These are phyloP conservation scores for Hydractinia symbiolongicarpus DNA, from an alignment of 30 jellyfish, hydroid and myxozoan species.

Conservation along the genomic window DNA sequence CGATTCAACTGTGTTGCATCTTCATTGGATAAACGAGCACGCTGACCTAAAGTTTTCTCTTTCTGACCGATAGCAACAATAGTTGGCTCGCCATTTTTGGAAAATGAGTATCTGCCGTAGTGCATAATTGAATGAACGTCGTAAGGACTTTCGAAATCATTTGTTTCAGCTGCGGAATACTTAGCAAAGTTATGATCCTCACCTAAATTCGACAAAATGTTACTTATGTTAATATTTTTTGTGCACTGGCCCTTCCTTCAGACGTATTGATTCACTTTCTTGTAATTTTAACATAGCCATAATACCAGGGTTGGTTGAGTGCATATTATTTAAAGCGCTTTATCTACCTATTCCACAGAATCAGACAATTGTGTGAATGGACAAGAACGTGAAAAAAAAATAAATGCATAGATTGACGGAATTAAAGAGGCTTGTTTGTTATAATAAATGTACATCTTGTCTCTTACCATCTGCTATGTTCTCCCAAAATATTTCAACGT, in stretches of 20 bases:
- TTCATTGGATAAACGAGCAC: constrained; percentile 26
- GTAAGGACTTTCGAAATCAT: constrained; percentile 21
- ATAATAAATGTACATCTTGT: too few species aligned
- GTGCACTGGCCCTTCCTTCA: too few species aligned
- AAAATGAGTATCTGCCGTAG: constrained; percentile 52
- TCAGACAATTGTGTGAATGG: too few species aligned
- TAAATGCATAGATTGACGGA: too few species aligned
- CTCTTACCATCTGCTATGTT: constrained; percentile 43
- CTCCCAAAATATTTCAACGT: constrained; percentile 80
- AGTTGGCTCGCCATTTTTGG: constrained; percentile 63
- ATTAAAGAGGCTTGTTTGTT: too few species aligned
- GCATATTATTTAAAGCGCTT: too few species aligned
- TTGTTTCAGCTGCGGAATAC: constrained; percentile 32
- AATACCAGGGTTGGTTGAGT: too few species aligned
- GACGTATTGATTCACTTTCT: background rate
- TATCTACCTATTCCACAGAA: too few species aligned
- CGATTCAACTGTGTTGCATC: constrained; percentile 48
- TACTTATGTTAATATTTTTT: too few species aligned
- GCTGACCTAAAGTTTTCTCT: constrained; percentile 36
- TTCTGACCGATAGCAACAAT: constrained; percentile 33
- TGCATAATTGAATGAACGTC: constrained; percentile 51
- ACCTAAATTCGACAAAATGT: constrained; percentile 14
- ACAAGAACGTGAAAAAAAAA: too few species aligned
- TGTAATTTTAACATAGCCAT: background rate
- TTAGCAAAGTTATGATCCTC: constrained; percentile 53